Base-by-base conservation (phyloP, 2,888 invertebrate species). In the Clitarchus hookeri region DNA sequence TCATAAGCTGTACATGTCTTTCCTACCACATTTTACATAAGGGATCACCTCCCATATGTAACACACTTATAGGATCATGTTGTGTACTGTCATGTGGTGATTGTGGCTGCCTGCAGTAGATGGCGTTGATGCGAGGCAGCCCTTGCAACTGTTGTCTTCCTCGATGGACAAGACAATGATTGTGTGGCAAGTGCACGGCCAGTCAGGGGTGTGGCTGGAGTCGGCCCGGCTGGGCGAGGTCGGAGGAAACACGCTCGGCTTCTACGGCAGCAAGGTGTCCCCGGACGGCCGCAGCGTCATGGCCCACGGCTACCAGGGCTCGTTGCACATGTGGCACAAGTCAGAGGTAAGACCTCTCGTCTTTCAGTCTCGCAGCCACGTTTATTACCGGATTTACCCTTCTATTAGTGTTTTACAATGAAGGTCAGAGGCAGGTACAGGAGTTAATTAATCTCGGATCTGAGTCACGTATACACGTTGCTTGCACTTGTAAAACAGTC, bases 111-210 rank as follows among this genome's bases (percentile, higher is more conserved):
- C 65, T 11, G n/a, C 65, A 65, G 65, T 11, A n/a, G 65, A n/a
- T 19, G 65, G 65, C 65, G 11, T n/a, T 8, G 65, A n/a, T 8
- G 6, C 8, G 2, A 65, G 65, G 65, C 86, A 85, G 13, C 89
- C 89, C 26, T 91, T 93, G 89, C 93, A 94, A 65, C 92, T 99
- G 6, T 92, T 99, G 0, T 97, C 98, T 0, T 95, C 97, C 0
- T 98, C 98, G 0, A 94, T 98, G 90, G 99, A 99, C 91, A 98
- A 98, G 91, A 96, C 97, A 0, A 94, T 98, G 90, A 96, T 98
- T 77, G 93, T 99, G 44, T 99, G 99, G 99, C 94, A 95, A 89
- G 95, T 94, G 3, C 95, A 94, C 89, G 90, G 91, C 6, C 92
- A 93, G 27, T 93, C 93, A 84, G 95, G 94, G 0, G 93, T 97